A percentile compares a stretch with the other conserved stretches of the same genome.
These are phyloP conservation scores for Hippocampus mohnikei DNA, from an alignment of 2,113 vertebrate genomes.

Conservation along the genomic window DNA sequence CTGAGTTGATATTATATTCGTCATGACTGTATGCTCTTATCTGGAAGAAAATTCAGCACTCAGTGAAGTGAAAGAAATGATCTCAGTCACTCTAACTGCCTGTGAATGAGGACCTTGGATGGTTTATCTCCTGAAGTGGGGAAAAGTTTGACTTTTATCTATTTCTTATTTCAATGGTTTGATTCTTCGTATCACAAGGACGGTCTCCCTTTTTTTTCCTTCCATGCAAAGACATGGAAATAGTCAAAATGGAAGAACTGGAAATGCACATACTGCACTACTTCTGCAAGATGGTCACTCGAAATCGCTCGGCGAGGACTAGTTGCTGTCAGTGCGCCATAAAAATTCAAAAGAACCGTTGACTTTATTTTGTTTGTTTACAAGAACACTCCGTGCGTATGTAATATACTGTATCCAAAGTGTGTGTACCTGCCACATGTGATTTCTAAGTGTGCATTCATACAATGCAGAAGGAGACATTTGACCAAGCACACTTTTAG, in stretches of 20 bases:
- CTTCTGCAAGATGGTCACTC: slow-evolving; percentile 16
- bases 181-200: slow-evolving; percentile 27
- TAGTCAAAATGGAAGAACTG: slow-evolving; percentile 5
- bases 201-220: slow-evolving; percentile 4
- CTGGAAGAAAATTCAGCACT: not conserved
- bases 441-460: slow-evolving; percentile 35
- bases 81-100: slow-evolving; percentile 5
- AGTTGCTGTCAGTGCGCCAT: slow-evolving; percentile 11
- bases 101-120: slow-evolving; percentile 27
- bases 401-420: slow-evolving; percentile 10
- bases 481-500: slow-evolving; percentile 68
- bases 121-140: slow-evolving; percentile 31
- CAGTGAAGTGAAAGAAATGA: slow-evolving; percentile 23
- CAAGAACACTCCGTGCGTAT: not conserved
- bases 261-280: slow-evolving; percentile 4
- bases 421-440: slow-evolving; percentile 3
- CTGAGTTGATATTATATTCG: not conserved
- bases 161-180: slow-evolving; percentile 33
- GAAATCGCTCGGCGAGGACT: not conserved
- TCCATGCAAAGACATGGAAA: slow-evolving; percentile 9
- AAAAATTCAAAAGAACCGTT: not conserved
- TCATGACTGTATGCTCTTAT: not conserved
- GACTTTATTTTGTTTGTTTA: slow-evolving; percentile 1
- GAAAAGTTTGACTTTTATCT: slow-evolving; percentile 14
- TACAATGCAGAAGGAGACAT: slow-evolving; percentile 26